A percentile compares a stretch with the other conserved stretches of the same genome.
Conservation (phyloP, 2,888 invertebrate genomes). For the Zootermopsis nevadensis region DNA sequence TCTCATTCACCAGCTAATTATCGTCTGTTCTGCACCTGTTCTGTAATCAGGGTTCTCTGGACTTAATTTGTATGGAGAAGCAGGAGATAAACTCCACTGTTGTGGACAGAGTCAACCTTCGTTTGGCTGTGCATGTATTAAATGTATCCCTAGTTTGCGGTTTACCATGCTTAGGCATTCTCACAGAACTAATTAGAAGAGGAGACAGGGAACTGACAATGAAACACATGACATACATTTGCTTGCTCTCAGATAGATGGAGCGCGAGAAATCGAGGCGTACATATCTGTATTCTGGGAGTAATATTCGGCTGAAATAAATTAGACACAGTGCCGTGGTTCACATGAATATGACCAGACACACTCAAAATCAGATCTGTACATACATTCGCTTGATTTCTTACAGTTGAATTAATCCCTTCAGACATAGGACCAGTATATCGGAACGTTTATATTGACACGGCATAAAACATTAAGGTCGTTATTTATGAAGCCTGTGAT, state of each 20-base stretch:
- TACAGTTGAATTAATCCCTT: too few relatives aligned
- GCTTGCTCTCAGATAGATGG: background rate
- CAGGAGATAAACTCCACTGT: background rate
- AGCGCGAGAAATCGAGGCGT: too few relatives aligned
- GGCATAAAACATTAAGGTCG: too few relatives aligned
- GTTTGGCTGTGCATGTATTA: background rate
- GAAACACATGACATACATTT: background rate
- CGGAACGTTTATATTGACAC: too few relatives aligned
- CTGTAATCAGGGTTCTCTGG: constrained; percentile 2
- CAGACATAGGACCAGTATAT: too few relatives aligned
- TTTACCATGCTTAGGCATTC: background rate
- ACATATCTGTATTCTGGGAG: too few relatives aligned
- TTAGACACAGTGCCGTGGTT: too few relatives aligned
- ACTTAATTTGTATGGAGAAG: background rate
- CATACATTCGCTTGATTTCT: too few relatives aligned
- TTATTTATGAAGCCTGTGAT: too few relatives aligned
- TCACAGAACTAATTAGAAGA: constrained; percentile 2
- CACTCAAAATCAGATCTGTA: too few relatives aligned
- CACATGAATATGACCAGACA: too few relatives aligned
- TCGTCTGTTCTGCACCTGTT: background rate
- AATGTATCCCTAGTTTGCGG: background rate
- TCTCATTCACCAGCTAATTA: background rate
- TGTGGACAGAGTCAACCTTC: constrained; percentile 2
- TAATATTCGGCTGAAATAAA: too few relatives aligned
- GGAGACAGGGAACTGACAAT: background rate